Percentiles rank a stretch among this genome's conserved stretches.
Evolutionary conservation across 2,888 invertebrate genomes (phyloP).

Genomic region (Apamea sordens): DNA sequence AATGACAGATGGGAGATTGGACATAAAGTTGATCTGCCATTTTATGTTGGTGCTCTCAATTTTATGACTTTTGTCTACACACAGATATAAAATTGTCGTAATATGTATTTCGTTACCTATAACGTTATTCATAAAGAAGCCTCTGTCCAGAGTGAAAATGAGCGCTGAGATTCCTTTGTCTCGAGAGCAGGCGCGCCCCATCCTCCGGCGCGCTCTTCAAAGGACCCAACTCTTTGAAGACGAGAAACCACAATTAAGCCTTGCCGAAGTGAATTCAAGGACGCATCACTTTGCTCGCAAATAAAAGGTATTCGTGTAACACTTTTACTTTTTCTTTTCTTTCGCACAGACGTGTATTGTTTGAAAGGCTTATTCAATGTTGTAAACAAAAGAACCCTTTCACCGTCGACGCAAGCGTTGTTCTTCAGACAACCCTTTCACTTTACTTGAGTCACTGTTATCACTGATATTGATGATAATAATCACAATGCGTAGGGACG

Average conservation of each 20-base stretch:
- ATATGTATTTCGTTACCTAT: slow-evolving; percentile 32
- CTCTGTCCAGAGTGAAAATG: slow-evolving; percentile 78
- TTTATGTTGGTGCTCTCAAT: slow-evolving; percentile 50
- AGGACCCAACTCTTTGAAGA: slow-evolving; percentile 88
- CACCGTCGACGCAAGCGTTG: slow-evolving; percentile 63
- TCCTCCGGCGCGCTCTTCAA: slow-evolving; percentile 77
- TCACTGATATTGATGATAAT: slow-evolving; percentile 18
- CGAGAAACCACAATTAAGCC: slow-evolving; percentile 88
- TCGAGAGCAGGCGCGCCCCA: slow-evolving; percentile 72
- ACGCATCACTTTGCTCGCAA: slow-evolving; percentile 82
- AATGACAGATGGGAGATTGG: slow-evolving; percentile 59
- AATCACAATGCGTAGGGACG: background rate
- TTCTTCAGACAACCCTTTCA: slow-evolving; percentile 65
- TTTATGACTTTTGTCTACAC: slow-evolving; percentile 45
- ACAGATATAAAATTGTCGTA: slow-evolving; percentile 30
- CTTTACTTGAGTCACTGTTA: slow-evolving; percentile 57
- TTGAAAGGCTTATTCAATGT: slow-evolving; percentile 75
- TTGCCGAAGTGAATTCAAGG: slow-evolving; percentile 87
- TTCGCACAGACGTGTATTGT: slow-evolving; percentile 75
- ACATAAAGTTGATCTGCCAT: slow-evolving; percentile 40
- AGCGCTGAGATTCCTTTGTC: slow-evolving; percentile 83
- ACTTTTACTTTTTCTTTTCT: slow-evolving; percentile 85
- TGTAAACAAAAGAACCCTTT: slow-evolving; percentile 78
- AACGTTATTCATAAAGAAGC: slow-evolving; percentile 53
- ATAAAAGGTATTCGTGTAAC: slow-evolving; percentile 83